These are phyloP conservation scores for Hydropsyche tenuis DNA, from an alignment of 1,140 invertebrate genomes.

Conservation along the genomic window DNA sequence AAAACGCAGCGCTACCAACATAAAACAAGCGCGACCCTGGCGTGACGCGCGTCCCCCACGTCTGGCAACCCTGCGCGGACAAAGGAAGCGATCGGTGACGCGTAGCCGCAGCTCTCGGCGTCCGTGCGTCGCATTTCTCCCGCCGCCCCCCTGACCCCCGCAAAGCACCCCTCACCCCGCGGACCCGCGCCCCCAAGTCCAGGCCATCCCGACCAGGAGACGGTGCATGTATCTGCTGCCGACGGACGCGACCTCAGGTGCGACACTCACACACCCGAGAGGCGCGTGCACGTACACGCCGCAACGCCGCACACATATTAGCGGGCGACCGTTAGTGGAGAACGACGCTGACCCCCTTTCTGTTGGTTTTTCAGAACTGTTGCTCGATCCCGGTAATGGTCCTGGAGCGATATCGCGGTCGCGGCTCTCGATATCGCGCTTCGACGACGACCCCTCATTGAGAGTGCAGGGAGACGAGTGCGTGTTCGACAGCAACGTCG, in stretches of 20 bases:
- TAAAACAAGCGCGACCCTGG: neutral
- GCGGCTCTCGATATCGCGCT: constrained; percentile 60
- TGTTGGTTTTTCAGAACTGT: constrained; percentile 63
- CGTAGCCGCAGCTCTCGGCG: constrained; percentile 13
- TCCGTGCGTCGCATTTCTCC: neutral
- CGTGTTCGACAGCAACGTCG: constrained; percentile 50
- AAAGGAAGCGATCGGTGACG: constrained; percentile 33
- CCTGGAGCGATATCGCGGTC: constrained; percentile 59
- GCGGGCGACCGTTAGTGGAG: too few species aligned
- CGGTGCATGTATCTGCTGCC: constrained; percentile 64
- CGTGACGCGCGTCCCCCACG: neutral
- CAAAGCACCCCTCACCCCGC: neutral
- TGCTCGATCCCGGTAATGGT: constrained; percentile 63
- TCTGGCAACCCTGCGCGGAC: constrained; percentile 27
- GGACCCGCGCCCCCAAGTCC: neutral
- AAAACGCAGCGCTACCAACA: too few species aligned
- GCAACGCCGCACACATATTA: too few species aligned
- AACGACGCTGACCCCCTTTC: constrained; percentile 49
- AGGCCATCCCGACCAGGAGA: neutral
- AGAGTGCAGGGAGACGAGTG: constrained; percentile 57
- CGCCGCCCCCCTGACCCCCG: neutral
- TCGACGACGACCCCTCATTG: constrained; percentile 55
- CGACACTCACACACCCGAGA: constrained; percentile 40
- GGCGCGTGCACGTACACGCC: too few species aligned
- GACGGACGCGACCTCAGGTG: constrained; percentile 57